Evolutionary conservation across 2,888 invertebrate genomes (phyloP), one percentile per base, ranked within the genome.

Genomic region (Thera obeliscata): DNA sequence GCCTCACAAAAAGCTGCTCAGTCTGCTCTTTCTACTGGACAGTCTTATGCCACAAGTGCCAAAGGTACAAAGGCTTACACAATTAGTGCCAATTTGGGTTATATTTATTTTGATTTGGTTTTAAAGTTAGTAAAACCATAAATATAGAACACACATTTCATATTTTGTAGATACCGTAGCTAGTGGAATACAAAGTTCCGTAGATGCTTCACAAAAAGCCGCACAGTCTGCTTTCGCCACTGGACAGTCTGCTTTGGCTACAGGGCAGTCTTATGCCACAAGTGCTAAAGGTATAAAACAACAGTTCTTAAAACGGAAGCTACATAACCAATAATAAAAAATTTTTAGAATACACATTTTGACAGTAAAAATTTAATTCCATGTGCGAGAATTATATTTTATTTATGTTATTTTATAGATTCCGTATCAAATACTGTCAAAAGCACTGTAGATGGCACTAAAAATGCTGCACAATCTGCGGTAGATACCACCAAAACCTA

Each of bases 91-190:
- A 38, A 38, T 4, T 38, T 1, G 38, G 38, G 38, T 38, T 38
- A 38, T 0, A 38, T 38, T 38, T 4, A 38, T 38, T 38, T 38
- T 38, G 38, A 38, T 38, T 38, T 38, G 5, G 38, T 38, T 38
- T 38, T 38, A 4, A 5, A 38, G 3, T 38, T 38, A 38, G 38
- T 38, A 4, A 38, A 38, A 38, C 38, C 38, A 22, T 22, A 22
- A 22, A 22, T 22, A 22, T 48, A n/a, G n/a, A 3, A 48, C 3
- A 48, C 3, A 22, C 22, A 22, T 22, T 22, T 22, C 22, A 22
- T 59, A 64, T 70, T 69, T 87, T 85, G 70, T 89, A 90, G 90
- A 90, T 80, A 81, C 86, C 48, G 80, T 89, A 76, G 79, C 85
- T 64, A 86, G 81, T 72, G 78, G 80, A 62, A 60, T 80, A 62